Base-by-base conservation (phyloP, 2,113 vertebrate species). In the Etheostoma cragini region DNA sequence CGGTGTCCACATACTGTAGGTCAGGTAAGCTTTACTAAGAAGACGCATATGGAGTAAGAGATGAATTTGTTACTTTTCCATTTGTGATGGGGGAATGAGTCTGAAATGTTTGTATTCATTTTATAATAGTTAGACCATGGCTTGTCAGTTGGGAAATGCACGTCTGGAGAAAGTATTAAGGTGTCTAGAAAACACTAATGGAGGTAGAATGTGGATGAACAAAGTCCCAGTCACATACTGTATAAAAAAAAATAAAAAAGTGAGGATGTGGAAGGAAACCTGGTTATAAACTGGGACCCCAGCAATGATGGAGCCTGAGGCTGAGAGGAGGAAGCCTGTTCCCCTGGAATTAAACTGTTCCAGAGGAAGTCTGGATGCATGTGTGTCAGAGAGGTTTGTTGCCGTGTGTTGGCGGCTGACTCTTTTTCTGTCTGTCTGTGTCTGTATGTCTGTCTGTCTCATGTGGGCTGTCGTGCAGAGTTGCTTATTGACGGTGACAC, bases 351-450 rank as follows among this genome's bases (percentile, higher is more conserved):
- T 49, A 3, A 76, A 72, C 53, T 72, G 79, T 81, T 83, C 74
- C 76, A 87, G 38, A 42, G 77, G 87, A 87, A 90, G 85, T 60
- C 15, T 22, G 16, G 62, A 56, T n/a, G 68, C 64, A 42, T 12
- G 0, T 75, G 61, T 80, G 79, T 81, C 68, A 33, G 38, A 19
- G 26, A 22, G 17, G 35, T 47, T 61, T 50, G 15, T 62, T 6
- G 30, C 33, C 16, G 33, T 3, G 22, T 53, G 72, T 53, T 19
- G 49, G 33, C 5, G n/a, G 30, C 13, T 15, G 60, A 53, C 49
- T 54, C 2, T 16, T 16, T 19, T 7, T 58, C n/a, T 33, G 26
- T 26, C 42, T n/a, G 24, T 19, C 3, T 22, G 26, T 5, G 68
- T 54, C 33, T 7, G 22, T 8, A 8, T 49, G n/a, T 24, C 38